These are phyloP conservation scores for Cygnus olor DNA, from an alignment of 2,797 vertebrate species.

Conservation along the genomic window DNA sequence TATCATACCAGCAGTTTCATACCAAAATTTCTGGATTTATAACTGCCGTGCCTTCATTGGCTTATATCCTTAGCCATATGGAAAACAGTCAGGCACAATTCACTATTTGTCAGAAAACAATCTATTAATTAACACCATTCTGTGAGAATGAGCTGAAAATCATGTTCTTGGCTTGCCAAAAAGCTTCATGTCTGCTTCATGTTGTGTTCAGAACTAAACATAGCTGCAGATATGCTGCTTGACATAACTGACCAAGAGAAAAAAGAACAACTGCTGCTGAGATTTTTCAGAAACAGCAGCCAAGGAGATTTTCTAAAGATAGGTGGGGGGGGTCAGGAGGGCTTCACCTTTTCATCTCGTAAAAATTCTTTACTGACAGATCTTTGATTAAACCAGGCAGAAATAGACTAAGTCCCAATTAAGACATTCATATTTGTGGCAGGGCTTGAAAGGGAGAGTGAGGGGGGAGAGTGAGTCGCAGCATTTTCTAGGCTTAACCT, in stretches of 20 bases:
- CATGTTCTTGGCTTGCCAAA: constrained; percentile 22
- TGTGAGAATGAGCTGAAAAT: constrained; percentile 18
- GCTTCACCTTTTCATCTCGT: background rate
- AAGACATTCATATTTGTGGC: background rate
- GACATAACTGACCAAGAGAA: constrained; percentile 50
- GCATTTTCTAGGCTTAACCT: constrained; percentile 13
- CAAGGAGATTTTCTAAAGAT: constrained; percentile 22
- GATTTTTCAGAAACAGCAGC: constrained; percentile 15
- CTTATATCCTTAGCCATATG: constrained; percentile 9
- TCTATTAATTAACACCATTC: constrained; percentile 57
- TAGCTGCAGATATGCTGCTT: background rate
- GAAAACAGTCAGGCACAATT: constrained; percentile 47
- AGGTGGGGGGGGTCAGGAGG: background rate
- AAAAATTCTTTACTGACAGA: constrained; percentile 26
- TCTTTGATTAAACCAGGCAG: constrained; percentile 30
- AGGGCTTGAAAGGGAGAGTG: background rate
- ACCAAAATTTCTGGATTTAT: constrained; percentile 11
- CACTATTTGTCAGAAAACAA: constrained; percentile 60
- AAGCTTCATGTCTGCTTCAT: constrained; percentile 35
- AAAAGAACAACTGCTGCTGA: constrained; percentile 11
- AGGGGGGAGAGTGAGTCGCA: background rate
- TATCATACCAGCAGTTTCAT: background rate
- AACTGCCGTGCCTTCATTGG: background rate
- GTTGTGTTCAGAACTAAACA: constrained; percentile 49
- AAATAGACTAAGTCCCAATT: constrained; percentile 9